A percentile compares a stretch with the other conserved stretches of the same genome.
Evolutionary conservation across 2,113 vertebrate genomes (phyloP).

Genomic region (Cyanoramphus novaezelandiae): DNA sequence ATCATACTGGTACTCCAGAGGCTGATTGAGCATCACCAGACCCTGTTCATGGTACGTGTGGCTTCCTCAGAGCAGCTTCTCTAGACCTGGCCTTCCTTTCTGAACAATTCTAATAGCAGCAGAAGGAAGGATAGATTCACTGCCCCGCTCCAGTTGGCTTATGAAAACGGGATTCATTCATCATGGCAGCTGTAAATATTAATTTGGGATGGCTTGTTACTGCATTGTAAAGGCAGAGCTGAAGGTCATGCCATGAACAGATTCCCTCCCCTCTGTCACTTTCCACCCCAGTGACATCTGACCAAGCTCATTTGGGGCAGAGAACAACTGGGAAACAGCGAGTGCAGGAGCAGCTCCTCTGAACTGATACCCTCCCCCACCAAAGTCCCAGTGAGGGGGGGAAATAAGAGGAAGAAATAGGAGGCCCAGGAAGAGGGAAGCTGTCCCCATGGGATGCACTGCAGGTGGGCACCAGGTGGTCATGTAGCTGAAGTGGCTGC

Average conservation of each 20-base stretch:
- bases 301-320: not conserved
- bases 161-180: not conserved
- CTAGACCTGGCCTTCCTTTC: not conserved
- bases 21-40: slow-evolving; percentile 85
- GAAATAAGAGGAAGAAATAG: not conserved
- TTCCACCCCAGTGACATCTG: not conserved
- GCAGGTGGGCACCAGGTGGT: not conserved
- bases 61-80: not conserved
- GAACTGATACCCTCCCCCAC: not conserved
- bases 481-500: not conserved
- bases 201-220: not conserved
- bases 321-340: not conserved
- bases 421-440: not conserved
- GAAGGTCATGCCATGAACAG: not conserved
- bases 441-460: not conserved
- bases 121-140: not conserved
- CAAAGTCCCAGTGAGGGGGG: not conserved
- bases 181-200: not conserved
- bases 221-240: not conserved
- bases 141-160: rapidly evolving
- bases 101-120: not conserved
- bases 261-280: not conserved
- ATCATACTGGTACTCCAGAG: slow-evolving; percentile 85
- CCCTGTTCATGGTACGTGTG: slow-evolving; percentile 81
- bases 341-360: too few species aligned